Base-by-base conservation (phyloP, 2,113 vertebrate genomes). In the Dromiciops gliroides region DNA sequence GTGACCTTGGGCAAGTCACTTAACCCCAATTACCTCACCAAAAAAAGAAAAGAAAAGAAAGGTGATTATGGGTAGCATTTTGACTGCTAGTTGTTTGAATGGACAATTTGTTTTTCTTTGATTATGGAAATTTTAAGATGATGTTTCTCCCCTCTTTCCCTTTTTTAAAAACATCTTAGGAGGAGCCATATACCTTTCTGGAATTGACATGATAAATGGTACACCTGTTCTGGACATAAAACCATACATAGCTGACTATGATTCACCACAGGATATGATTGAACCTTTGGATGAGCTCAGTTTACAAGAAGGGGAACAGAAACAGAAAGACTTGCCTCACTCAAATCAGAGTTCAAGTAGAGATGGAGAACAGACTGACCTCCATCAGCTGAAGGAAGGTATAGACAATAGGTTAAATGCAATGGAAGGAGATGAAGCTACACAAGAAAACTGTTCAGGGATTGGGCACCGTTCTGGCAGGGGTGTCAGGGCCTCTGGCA, bases 191-290 rank as follows among this genome's bases (percentile, higher is more conserved):
- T 98, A 99, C 96, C 98, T 99, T 52, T 99, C 99, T 96, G 99
- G 99, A 94, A 99, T 99, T 95, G 99, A 99, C 97, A 99, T 99
- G 98, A 99, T 99, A 89, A 97, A 98, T 44, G 99, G 99, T 37
- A 99, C 99, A 24, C 99, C 99, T 0, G 99, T 99, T 48, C 96
- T 99, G 89, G 99, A 99, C 96, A 99, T 99, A 94, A 99, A 99
- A 95, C 99, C 99, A 10, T 99, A 99, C 96, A 99, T 99, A 93
- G 98, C 99, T 60, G 99, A 99, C 37, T 99, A 99, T n/a, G 99
- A 99, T 97, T 98, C 98, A 7, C 99, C 99, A 0, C 92, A 96
- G 52, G 53, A 67, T 94, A 24, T 60, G n/a, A 56, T 83, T 28
- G 90, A 93, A 19, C 83, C 94, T 92, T 49, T 50, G 48, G 92